These are phyloP conservation scores for Drosophila punjabiensis DNA, from an alignment of 1,140 invertebrate species.

Conservation along the genomic window DNA sequence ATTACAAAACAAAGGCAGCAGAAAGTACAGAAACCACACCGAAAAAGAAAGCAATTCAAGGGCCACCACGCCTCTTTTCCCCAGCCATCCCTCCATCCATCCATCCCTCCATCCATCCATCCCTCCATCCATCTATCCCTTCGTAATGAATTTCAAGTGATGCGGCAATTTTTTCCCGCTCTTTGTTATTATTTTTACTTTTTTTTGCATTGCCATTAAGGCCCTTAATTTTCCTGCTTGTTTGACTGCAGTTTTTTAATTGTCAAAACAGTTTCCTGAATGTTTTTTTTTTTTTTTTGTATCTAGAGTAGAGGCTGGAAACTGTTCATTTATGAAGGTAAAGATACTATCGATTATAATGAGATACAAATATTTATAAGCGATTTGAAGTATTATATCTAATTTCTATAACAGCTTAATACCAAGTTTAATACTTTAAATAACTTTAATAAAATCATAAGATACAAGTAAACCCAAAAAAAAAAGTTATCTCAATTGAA, in stretches of 20 bases:
- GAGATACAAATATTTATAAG: not conserved
- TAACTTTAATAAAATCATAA: no score
- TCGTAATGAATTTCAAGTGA: slow-evolving; percentile 81
- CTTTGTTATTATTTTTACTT: slow-evolving; percentile 25
- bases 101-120: slow-evolving; percentile 3
- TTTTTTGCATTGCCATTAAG: slow-evolving; percentile 63
- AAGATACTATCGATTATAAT: not conserved
- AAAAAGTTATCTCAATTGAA: no score
- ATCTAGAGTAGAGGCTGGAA: no score
- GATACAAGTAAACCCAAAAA: no score
- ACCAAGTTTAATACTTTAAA: no score
- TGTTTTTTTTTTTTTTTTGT: no score
- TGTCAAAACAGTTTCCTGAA: slow-evolving; percentile 62
- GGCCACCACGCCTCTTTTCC: slow-evolving; percentile 48
- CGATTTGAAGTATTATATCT: no score
- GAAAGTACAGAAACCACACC: slow-evolving; percentile 26
- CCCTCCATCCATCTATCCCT: slow-evolving; percentile 22
- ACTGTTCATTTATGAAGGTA: not conserved
- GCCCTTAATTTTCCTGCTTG: slow-evolving; percentile 64
- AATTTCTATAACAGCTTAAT: no score
- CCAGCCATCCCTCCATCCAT: slow-evolving; percentile 18
- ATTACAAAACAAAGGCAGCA: slow-evolving; percentile 4
- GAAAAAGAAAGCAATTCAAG: slow-evolving; percentile 60
- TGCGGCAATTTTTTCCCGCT: slow-evolving; percentile 66
- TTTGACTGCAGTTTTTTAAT: slow-evolving; percentile 66